Base-by-base conservation (phyloP, 2,888 invertebrate genomes). In the Drosophila anceps region DNA sequence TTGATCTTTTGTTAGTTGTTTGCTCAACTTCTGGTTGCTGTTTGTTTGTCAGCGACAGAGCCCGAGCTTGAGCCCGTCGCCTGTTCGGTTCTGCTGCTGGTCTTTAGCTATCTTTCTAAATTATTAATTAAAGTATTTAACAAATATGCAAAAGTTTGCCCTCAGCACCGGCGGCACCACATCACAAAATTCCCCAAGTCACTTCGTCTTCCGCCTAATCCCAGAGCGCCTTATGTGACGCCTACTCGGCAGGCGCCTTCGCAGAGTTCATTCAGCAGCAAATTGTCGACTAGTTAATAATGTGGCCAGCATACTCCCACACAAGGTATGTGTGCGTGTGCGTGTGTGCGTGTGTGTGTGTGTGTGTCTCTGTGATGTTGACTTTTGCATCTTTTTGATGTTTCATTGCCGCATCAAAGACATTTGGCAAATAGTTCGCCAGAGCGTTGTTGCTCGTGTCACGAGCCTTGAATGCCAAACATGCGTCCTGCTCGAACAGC, bases 71-170 rank as follows among this genome's bases (percentile, higher is more conserved):
- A 27, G n/a, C 48, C 8, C 29, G 9, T 35, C 33, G 13, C 27
- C 13, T 33, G 37, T 4, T 9, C n/a, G 10, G n/a, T n/a, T 8
- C n/a, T 33, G 20, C n/a, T 39, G 37, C 20, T 24, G 31, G 33
- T 44, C 50, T 41, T 35, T 24, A 53, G 64, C 71, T 67, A 62
- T 77, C 77, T 71, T 80, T 81, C 90, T 91, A 87, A 91, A 91
- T 91, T 91, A 91, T 91, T 92, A 91, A 91, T 91, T 92, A 91
- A 92, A 90, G 86, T 91, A 92, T 90, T 88, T 91, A 83, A 79
- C 76, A 90, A 91, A 91, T 86, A 88, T 90, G 90, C 82, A 82
- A 81, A 87, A 88, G 84, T 82, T 85, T 81, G 74, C 78, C 86
- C 69, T 70, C 62, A 57, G 71, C 74, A 57, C 53, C 67, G 62